phyloP scores from a whole-genome alignment of 2,797 vertebrate species.

The Potorous gilbertii region DNA sequence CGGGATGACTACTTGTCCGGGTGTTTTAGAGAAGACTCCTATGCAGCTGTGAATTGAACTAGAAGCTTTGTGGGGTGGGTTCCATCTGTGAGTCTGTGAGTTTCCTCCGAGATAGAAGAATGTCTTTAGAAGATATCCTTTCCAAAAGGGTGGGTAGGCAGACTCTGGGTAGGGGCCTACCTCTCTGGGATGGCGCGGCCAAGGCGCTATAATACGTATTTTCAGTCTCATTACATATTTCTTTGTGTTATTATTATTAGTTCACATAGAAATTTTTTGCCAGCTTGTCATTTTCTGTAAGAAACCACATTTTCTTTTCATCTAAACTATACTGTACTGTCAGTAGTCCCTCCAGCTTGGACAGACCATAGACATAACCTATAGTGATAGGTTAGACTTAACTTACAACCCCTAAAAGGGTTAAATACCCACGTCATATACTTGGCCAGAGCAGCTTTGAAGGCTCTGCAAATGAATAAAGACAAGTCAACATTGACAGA shows the following conservation, averaged over 20 bases:
- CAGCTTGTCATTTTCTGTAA: slow-evolving; percentile 26
- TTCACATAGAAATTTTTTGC: neutral
- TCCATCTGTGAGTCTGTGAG: neutral
- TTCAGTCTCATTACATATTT: neutral
- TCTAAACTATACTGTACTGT: neutral
- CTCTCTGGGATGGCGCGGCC: neutral
- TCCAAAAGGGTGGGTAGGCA: neutral
- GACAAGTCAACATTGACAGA: slow-evolving; percentile 82
- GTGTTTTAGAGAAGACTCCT: neutral
- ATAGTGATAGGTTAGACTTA: neutral
- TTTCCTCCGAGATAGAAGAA: neutral
- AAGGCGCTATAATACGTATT: neutral
- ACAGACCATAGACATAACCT: too few species aligned
- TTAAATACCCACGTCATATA: neutral
- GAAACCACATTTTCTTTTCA: too few species aligned
- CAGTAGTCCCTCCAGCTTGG: neutral
- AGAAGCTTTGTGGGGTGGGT: neutral
- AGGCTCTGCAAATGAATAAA: slow-evolving; percentile 79
- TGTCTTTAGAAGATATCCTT: neutral
- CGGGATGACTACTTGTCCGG: neutral
- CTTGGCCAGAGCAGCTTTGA: slow-evolving; percentile 46
- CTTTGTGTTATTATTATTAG: slow-evolving; percentile 22
- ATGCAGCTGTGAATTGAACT: neutral
- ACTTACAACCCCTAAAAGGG: neutral
- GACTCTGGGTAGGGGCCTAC: neutral